Evolutionary conservation across 1,140 invertebrate species (phyloP).

Genomic region (Nixonia krombeini): DNA sequence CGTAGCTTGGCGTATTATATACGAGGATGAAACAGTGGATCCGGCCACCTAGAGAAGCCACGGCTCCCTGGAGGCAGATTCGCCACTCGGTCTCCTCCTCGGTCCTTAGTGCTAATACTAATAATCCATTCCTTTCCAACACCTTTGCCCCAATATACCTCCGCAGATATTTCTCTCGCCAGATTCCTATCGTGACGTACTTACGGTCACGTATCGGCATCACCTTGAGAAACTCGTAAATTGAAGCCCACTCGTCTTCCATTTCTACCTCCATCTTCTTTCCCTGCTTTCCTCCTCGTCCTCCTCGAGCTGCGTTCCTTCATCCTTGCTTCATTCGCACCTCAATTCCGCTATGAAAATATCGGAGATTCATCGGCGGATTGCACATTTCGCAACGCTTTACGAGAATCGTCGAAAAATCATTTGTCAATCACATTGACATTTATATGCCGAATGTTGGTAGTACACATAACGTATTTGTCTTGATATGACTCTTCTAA

Average conservation of each 20-base stretch:
- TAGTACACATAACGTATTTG: not conserved
- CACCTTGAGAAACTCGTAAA: constrained; percentile 56
- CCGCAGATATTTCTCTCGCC: constrained; percentile 50
- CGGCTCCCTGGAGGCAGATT: constrained; percentile 55
- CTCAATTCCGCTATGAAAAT: too few species aligned
- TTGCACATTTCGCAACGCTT: too few species aligned
- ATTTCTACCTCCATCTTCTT: constrained; percentile 3
- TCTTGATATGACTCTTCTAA: too few species aligned
- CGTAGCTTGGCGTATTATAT: constrained; percentile 56
- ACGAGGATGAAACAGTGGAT: constrained; percentile 55
- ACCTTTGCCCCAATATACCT: constrained; percentile 50
- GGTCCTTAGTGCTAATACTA: constrained; percentile 59
- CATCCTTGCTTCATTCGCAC: too few species aligned
- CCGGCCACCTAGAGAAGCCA: constrained; percentile 44
- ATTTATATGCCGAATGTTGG: not conserved
- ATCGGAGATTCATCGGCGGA: too few species aligned
- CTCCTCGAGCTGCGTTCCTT: not conserved
- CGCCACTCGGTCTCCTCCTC: constrained; percentile 17
- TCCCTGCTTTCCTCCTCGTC: not conserved
- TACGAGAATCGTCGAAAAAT: too few species aligned
- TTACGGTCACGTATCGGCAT: constrained; percentile 59
- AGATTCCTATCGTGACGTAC: constrained; percentile 58
- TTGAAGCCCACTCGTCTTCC: constrained; percentile 29
- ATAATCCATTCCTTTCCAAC: constrained; percentile 60
- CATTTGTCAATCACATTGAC: too few species aligned